Base-by-base conservation (phyloP, 2,888 invertebrate genomes). In the Autographa gamma region DNA sequence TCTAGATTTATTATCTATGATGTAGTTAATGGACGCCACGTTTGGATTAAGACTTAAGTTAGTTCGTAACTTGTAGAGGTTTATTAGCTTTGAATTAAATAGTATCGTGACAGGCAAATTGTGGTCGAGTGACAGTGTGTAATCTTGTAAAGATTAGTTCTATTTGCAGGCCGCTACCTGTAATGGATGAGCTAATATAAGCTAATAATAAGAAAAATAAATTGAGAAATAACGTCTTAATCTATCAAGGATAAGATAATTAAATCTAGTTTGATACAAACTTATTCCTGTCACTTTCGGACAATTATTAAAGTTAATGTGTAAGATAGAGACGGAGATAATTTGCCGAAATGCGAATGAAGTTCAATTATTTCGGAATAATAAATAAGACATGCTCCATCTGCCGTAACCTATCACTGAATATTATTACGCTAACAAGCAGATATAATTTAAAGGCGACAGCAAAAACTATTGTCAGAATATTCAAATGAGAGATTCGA, bases 401-500 rank as follows among this genome's bases (percentile, higher is more conserved):
- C 19, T 34, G n/a, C 61, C 58, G 61, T 8, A 38, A n/a, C 60
- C 14, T 34, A 64, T 73, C 62, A 63, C 73, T 66, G 18, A 74
- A 71, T 70, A 72, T 65, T n/a, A n/a, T n/a, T n/a, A n/a, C n/a
- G 71, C 69, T 67, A 70, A 74, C 74, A 65, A 34, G 54, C 25
- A 71, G 31, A 68, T 68, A 72, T 76, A 62, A 73, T 63, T 73
- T 71, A 31, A 8, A 76, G 25, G 14, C 60, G 65, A 71, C 73
- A 74, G 60, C 58, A 73, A 74, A 79, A 73, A 71, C 63, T 66
- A 75, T 78, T 79, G 68, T 77, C 63, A 48, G 54, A 66, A 70
- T 74, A 85, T 84, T 82, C 65, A 83, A 86, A 88, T 85, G 81
- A 79, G 75, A 63, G 66, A 79, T 81, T 69, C 67, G 80, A 86